Percentiles rank a stretch among this genome's conserved stretches.
Evolutionary conservation across 2,888 invertebrate species (phyloP).

Genomic region (Aphrophora alni): DNA sequence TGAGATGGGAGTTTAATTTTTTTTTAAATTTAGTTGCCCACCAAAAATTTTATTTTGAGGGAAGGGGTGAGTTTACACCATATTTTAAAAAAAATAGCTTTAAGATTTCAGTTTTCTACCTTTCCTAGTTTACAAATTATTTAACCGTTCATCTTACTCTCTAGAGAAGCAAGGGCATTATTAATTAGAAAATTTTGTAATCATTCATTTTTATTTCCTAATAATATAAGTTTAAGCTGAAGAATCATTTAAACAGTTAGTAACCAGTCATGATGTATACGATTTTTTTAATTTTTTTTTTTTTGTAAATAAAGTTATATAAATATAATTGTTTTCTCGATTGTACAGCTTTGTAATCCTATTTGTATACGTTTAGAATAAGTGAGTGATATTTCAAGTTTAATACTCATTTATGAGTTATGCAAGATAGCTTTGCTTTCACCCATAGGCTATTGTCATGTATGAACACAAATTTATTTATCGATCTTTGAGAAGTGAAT

Average conservation of each 20-base stretch:
- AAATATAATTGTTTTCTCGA: not conserved
- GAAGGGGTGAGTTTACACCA: no score
- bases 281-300: no score
- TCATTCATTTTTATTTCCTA: not conserved
- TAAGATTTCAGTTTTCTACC: no score
- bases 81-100: no score
- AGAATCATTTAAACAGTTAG: not conserved
- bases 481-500: not conserved
- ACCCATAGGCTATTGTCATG: not conserved
- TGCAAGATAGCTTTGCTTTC: not conserved
- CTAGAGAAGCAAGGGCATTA: no score
- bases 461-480: not conserved
- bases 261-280: not conserved
- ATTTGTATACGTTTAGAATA: not conserved
- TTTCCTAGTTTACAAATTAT: no score
- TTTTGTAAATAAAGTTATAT: not conserved
- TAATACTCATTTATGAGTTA: not conserved
- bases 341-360: slow-evolving; percentile 9
- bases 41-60: no score
- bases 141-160: no score
- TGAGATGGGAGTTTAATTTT: no score
- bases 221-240: not conserved
- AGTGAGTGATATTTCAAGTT: not conserved
- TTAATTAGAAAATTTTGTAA: no score
- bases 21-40: no score